Evolutionary conservation across 2,797 vertebrate genomes (phyloP).

Genomic region (Sphenodon punctatus): DNA sequence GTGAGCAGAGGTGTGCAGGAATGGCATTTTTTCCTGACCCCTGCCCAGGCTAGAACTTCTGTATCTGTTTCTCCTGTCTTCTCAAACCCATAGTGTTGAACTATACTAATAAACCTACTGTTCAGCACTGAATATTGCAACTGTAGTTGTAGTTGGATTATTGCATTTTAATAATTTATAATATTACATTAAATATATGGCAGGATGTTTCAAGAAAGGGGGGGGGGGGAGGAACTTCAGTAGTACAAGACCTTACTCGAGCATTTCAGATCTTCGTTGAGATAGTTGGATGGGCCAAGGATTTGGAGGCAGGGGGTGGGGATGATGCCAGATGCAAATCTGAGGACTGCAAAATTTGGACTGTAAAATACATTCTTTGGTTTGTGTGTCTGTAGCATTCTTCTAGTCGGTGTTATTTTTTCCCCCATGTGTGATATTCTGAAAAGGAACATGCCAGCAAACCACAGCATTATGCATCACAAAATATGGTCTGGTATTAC

Average conservation of each 20-base stretch:
- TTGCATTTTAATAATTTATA: neutral
- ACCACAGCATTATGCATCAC: neutral
- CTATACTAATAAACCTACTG: neutral
- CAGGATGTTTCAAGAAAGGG: too few relatives aligned
- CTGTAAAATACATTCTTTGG: neutral
- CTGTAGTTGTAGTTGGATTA: neutral
- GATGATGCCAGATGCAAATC: too few relatives aligned
- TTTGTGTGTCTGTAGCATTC: neutral
- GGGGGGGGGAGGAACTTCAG: too few relatives aligned
- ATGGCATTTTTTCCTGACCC: neutral
- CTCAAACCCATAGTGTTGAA: neutral
- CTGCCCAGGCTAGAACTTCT: neutral
- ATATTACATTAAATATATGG: too few relatives aligned
- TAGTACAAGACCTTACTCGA: too few relatives aligned
- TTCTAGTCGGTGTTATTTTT: neutral
- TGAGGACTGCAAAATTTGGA: neutral
- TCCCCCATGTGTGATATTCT: neutral
- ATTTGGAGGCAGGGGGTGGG: too few relatives aligned
- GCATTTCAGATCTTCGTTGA: too few relatives aligned
- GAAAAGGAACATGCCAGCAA: neutral
- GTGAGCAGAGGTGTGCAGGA: neutral
- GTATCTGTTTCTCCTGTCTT: neutral
- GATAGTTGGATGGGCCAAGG: too few relatives aligned
- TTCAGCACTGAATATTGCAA: neutral
- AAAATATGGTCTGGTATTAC: slow-evolving; percentile 37